Conservation (phyloP, 2,797 vertebrate species). For the Xenops minutus region DNA sequence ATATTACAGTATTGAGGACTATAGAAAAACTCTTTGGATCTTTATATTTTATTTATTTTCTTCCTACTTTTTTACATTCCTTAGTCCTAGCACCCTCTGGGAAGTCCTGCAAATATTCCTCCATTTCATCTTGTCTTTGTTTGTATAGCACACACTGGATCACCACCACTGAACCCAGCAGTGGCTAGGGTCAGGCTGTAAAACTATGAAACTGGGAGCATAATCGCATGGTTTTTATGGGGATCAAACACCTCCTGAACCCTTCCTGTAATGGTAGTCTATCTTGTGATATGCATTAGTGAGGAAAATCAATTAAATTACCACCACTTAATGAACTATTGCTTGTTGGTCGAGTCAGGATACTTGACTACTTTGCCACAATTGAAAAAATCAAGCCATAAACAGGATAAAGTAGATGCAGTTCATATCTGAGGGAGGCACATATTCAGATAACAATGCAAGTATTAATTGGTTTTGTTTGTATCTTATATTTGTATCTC, state of each 20-base stretch:
- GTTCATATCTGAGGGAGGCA: not conserved
- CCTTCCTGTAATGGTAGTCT: not conserved
- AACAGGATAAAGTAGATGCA: not conserved
- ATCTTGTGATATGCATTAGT: slow-evolving; percentile 10
- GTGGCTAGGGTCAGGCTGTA: not conserved
- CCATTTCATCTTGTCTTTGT: not conserved
- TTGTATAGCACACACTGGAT: rapidly evolving
- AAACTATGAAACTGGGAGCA: not conserved
- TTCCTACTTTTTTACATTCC: not conserved
- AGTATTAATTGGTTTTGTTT: not conserved
- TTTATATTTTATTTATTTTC: not conserved
- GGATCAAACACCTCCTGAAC: not conserved
- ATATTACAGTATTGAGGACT: not conserved
- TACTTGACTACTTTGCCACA: not conserved
- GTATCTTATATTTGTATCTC: not conserved
- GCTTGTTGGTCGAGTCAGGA: not conserved
- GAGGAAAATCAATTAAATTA: slow-evolving; percentile 38
- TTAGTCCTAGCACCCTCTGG: not conserved
- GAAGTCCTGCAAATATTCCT: not conserved
- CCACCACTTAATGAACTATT: slow-evolving; percentile 7
- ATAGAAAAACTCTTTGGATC: not conserved
- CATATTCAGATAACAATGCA: not conserved
- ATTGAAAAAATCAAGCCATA: not conserved
- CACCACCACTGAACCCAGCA: not conserved
- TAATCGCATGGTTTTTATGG: not conserved